Base-by-base conservation (phyloP, 2,888 invertebrate genomes). In the Slavum lentiscoides region DNA sequence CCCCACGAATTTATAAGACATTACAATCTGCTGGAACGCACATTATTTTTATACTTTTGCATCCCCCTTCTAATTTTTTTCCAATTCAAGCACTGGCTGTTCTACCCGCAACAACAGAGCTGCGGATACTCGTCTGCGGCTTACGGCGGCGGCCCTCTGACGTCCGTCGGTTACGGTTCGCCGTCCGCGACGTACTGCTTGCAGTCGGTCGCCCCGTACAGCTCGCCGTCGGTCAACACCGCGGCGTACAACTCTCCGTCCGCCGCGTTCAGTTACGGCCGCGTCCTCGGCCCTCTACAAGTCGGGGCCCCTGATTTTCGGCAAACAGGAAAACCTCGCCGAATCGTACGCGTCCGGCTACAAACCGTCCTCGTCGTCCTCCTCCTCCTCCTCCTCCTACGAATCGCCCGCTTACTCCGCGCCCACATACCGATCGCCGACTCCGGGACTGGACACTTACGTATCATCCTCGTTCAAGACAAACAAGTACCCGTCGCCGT, bases 291-390 rank as follows among this genome's bases (percentile, higher is more conserved):
- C 59, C 0, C 49, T 67, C 5, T 80, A 80, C 59, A 77, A 80
- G 59, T 15, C 77, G 49, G 68, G 68, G 8, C 80, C 82, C 17
- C 74, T 73, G n/a, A 68, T 67, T n/a, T 80, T 68, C 68, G 59
- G 73, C 11, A 70, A 80, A 72, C 66, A 13, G 19, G 77, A 77
- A 30, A 23, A 43, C 49, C 0, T 55, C 19, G 19, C 55, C 3
- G 70, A 69, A 5, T 49, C 23, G 43, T 70, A 37, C 59, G 37
- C 5, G n/a, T 58, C 64, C 19, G 13, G 7, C 8, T 72, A 59
- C 39, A 72, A 55, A 58, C 49, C 62, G 1, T 59, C n/a, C n/a
- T n/a, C n/a, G n/a, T n/a, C n/a, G n/a, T n/a, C 49, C 49, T 30
- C 58, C 11, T 43, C 62, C 0, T 59, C 49, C 49, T 21, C 59